Base-by-base conservation (phyloP, 2,888 invertebrate species). In the Plagodis pulveraria region DNA sequence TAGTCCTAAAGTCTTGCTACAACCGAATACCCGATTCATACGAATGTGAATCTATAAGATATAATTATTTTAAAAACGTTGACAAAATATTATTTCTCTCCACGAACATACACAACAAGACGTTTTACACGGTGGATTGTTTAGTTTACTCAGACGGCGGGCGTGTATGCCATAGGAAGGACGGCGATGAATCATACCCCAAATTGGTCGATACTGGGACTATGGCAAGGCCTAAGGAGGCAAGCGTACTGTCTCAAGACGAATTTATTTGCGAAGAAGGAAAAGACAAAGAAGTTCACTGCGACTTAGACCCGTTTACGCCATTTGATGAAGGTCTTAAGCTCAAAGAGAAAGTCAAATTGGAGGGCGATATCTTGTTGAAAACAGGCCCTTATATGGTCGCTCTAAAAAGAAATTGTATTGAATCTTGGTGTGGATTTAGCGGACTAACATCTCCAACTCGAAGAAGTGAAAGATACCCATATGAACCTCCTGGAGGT, bases 221-320 rank as follows among this genome's bases (percentile, higher is more conserved):
- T 46, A 71, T 86, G 64, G 84, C 78, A 11, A 81, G 85, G 65
- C 87, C 87, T 1, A 78, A 82, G 33, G 84, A 87, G 56, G 49
- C 72, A 0, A 83, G 77, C 51, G 64, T 89, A 46, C 72, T 91
- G n/a, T 77, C 86, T 7, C 89, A 88, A 69, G 84, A 90, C 11
- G 91, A 91, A 64, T 88, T 89, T 52, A 71, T 91, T 65, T 91
- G 91, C 63, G 88, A 91, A 70, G 81, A 91, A 65, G 72, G 64
- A 56, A 46, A 67, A 11, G 58, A 71, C 34, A 81, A 72, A 56
- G 65, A 67, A 53, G 67, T 91, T 0, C 73, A 76, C 53, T 91
- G 91, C 61, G 89, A 91, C 69, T 68, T 83, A 4, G 85, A 90
- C 63, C 71, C 74, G 7, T 86, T 75, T 51, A 72, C 88, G 5